phyloP scores from a whole-genome alignment of 2,113 vertebrate genomes.

The Lophius piscatorius region DNA sequence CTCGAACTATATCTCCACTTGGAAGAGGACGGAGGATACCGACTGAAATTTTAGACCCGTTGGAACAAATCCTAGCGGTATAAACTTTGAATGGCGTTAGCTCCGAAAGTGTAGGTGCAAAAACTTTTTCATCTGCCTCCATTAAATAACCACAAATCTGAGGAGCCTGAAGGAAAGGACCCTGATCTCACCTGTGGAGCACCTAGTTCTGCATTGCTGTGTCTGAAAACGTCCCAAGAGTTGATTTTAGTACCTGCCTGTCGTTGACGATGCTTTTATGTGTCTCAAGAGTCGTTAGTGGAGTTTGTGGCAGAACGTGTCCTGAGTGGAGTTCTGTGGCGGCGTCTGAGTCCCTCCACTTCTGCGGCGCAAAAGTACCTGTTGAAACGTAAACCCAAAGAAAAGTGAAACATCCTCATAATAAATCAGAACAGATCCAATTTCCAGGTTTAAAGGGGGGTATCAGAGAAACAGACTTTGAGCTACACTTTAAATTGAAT shows the following conservation, averaged over 20 bases:
- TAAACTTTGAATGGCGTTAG: slow-evolving; percentile 1
- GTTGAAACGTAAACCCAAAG: slow-evolving; percentile 25
- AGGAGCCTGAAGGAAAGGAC: slow-evolving; percentile 1
- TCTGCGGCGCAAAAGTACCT: slow-evolving; percentile 23
- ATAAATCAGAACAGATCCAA: slow-evolving; percentile 12
- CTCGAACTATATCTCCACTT: background rate
- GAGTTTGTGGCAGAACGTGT: slow-evolving; percentile 20
- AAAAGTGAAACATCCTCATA: slow-evolving; percentile 11
- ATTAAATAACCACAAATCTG: slow-evolving; percentile 16
- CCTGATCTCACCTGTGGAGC: slow-evolving; percentile 3
- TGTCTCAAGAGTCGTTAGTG: slow-evolving; percentile 11
- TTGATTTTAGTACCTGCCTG: slow-evolving; percentile 14
- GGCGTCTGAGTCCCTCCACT: slow-evolving; percentile 49
- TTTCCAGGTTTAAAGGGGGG: slow-evolving; percentile 11
- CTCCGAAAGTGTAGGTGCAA: background rate
- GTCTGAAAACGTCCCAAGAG: slow-evolving; percentile 19
- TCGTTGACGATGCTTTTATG: slow-evolving; percentile 16
- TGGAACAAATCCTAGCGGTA: slow-evolving; percentile 3
- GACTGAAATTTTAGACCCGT: slow-evolving; percentile 19
- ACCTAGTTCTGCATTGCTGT: slow-evolving; percentile 24
- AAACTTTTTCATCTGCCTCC: slow-evolving; percentile 4
- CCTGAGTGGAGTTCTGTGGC: slow-evolving; percentile 31
- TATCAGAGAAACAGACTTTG: background rate
- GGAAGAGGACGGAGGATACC: background rate
- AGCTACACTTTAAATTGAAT: background rate